These are phyloP conservation scores for Nymphalis polychloros DNA, from an alignment of 2,888 invertebrate species.

Conservation along the genomic window DNA sequence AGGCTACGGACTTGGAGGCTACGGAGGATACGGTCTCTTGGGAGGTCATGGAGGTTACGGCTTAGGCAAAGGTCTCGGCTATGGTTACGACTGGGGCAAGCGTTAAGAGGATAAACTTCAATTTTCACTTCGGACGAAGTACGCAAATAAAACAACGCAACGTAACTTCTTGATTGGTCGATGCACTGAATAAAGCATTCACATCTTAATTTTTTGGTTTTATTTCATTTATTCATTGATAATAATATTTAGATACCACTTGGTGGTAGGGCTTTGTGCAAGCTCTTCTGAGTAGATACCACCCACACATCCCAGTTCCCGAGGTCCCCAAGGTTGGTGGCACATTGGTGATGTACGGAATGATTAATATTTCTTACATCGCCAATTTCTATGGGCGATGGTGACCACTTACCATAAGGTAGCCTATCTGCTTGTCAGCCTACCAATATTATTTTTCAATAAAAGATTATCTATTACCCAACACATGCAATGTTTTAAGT, in stretches of 20 bases:
- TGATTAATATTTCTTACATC: too few species aligned
- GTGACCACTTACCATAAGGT: too few species aligned
- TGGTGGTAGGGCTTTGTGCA: too few species aligned
- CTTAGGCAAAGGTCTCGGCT: constrained; percentile 34
- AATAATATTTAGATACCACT: too few species aligned
- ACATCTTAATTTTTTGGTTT: not conserved
- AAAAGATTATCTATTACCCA: not conserved
- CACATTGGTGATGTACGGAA: too few species aligned
- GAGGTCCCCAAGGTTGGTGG: too few species aligned
- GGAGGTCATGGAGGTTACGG: constrained; percentile 41
- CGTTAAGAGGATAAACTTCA: not conserved
- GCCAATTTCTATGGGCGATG: too few species aligned
- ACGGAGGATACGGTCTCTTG: constrained; percentile 37
- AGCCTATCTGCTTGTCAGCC: too few species aligned
- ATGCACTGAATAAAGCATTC: constrained; percentile 42
- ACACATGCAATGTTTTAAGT: too few species aligned
- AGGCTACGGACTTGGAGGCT: not conserved
- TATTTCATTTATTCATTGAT: not conserved
- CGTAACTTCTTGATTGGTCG: constrained; percentile 41
- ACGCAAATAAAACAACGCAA: constrained; percentile 12
- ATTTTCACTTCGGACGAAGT: constrained; percentile 42
- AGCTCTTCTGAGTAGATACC: too few species aligned
- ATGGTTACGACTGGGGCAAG: constrained; percentile 19
- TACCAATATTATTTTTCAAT: not conserved
- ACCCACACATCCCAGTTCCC: too few species aligned